phyloP scores from a whole-genome alignment of 2,113 vertebrate genomes.

The Etheostoma spectabile region DNA sequence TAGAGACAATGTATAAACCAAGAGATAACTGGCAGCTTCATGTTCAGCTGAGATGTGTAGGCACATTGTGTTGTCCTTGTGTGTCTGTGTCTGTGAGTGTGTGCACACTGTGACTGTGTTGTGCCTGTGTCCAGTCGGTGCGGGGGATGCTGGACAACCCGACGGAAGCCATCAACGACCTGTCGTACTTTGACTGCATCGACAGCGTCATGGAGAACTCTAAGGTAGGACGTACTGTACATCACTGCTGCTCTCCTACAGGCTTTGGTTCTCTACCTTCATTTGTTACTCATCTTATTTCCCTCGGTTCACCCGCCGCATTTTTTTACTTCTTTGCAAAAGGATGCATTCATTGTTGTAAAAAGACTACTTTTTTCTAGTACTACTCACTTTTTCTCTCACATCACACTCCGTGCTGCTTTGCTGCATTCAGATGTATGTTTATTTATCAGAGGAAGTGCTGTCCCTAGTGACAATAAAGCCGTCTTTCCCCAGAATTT shows the following conservation, averaged over 20 bases:
- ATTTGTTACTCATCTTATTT: neutral
- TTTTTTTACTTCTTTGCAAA: neutral
- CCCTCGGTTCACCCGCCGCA: neutral
- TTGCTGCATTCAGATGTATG: neutral
- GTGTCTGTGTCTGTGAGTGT: neutral
- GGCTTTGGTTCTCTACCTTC: neutral
- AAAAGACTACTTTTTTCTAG: neutral
- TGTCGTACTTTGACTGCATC: slow-evolving; percentile 98
- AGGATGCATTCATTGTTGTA: neutral
- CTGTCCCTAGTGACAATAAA: neutral
- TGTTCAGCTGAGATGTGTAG: no score
- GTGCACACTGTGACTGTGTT: slow-evolving; percentile 5
- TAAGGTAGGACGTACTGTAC: slow-evolving; percentile 90
- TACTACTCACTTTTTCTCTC: neutral
- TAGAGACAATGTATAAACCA: neutral
- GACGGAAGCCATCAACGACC: slow-evolving; percentile 92
- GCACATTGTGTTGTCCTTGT: no score
- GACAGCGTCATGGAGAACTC: slow-evolving; percentile 99
- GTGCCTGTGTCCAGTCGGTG: slow-evolving; percentile 86
- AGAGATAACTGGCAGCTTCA: no score
- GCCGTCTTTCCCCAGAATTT: neutral
- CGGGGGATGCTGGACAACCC: slow-evolving; percentile 96
- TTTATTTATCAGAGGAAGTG: neutral
- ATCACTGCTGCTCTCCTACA: neutral
- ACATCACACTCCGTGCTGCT: neutral